Evolutionary conservation across 1,140 invertebrate genomes (phyloP).

Genomic region (Drosophila rufa): DNA sequence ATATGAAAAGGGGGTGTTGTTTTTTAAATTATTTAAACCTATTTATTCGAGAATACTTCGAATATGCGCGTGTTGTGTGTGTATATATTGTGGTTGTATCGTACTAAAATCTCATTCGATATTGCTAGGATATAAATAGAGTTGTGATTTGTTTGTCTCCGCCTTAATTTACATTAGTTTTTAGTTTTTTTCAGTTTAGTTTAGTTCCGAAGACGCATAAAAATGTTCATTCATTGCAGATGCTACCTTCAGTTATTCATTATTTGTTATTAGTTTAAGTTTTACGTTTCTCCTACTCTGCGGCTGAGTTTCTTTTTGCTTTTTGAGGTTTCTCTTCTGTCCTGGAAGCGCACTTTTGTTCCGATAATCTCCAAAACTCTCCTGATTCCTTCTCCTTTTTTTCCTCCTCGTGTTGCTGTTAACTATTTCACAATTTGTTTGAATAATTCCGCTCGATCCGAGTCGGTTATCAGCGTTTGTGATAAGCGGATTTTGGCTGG

Average conservation of each 20-base stretch:
- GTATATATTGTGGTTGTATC: conserved; percentile 16
- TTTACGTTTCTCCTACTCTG: conserved; percentile 1
- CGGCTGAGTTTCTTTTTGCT: conserved; percentile 26
- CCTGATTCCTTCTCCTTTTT: not conserved
- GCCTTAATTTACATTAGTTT: conserved; percentile 27
- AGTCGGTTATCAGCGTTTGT: conserved; percentile 7
- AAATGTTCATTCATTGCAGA: conserved; percentile 11
- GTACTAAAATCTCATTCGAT: conserved; percentile 50
- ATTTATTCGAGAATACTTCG: conserved; percentile 49
- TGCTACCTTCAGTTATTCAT: conserved; percentile 7
- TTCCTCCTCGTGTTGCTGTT: conserved; percentile 50
- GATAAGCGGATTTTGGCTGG: conserved; percentile 16
- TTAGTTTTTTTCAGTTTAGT: not conserved
- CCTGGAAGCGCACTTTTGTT: conserved; percentile 73
- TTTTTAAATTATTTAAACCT: conserved; percentile 45
- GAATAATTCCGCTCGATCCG: conserved; percentile 11
- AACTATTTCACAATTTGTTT: conserved; percentile 69
- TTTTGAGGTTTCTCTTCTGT: conserved; percentile 15
- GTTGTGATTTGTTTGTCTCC: conserved; percentile 30
- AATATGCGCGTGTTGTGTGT: conserved; percentile 25
- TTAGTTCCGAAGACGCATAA: conserved; percentile 15
- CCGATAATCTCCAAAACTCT: conserved; percentile 34
- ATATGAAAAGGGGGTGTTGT: conserved; percentile 2
- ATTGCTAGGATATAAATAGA: conserved; percentile 50
- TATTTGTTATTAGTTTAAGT: conserved; percentile 4